These are phyloP conservation scores for Steinernema hermaphroditum DNA, from an alignment of 2,888 invertebrate genomes.

Conservation along the genomic window DNA sequence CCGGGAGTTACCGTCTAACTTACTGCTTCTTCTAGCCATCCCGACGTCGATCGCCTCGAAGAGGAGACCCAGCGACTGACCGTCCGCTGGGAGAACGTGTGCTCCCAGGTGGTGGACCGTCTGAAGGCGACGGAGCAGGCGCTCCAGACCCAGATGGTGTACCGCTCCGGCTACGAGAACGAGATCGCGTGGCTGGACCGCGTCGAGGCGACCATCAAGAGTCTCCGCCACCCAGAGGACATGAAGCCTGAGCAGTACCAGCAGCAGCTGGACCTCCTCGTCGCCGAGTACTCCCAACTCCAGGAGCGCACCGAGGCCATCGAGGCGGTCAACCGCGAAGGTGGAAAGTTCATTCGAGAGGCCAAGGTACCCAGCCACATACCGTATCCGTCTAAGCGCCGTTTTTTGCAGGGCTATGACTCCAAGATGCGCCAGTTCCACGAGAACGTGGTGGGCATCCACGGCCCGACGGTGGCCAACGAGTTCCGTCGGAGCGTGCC, in stretches of 20 bases:
- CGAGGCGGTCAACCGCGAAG: constrained; percentile 90
- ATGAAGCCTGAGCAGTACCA: constrained; percentile 65
- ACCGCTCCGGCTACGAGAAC: constrained; percentile 73
- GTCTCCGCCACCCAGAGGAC: constrained; percentile 60
- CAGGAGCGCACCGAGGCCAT: constrained; percentile 90
- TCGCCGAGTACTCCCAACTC: constrained; percentile 83
- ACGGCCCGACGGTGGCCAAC: constrained; percentile 54
- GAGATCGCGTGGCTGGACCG: constrained; percentile 66
- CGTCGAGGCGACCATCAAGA: constrained; percentile 66
- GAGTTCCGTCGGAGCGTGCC: constrained; percentile 59
- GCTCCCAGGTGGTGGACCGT: constrained; percentile 76
- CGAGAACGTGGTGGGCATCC: constrained; percentile 74
- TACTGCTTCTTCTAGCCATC: constrained; percentile 72
- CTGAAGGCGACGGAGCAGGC: constrained; percentile 87
- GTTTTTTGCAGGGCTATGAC: constrained; percentile 77
- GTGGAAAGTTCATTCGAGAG: constrained; percentile 91
- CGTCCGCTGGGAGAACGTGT: constrained; percentile 87
- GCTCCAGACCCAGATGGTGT: constrained; percentile 85
- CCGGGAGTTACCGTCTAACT: not conserved
- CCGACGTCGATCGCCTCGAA: constrained; percentile 88
- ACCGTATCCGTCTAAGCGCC: not conserved
- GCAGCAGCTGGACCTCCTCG: constrained; percentile 62
- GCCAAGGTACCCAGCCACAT: constrained; percentile 81
- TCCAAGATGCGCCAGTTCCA: constrained; percentile 82
- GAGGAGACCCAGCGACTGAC: constrained; percentile 86